Base-by-base conservation (phyloP, 2,113 vertebrate genomes). In the Sciurus niger region DNA sequence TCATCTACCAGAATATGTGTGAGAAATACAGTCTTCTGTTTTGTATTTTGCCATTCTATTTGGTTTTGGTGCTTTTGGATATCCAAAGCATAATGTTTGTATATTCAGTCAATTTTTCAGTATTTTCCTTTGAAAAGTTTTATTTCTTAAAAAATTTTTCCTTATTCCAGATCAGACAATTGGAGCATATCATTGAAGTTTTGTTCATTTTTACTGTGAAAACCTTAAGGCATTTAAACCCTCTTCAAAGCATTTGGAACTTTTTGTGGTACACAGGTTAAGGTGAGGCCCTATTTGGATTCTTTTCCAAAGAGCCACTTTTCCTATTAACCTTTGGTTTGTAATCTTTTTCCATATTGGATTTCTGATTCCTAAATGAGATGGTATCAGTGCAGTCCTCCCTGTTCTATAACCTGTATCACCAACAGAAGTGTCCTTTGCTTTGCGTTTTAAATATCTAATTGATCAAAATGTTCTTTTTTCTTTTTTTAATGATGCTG, bases 371-470 rank as follows among this genome's bases (percentile, higher is more conserved):
- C 22, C 25, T 90, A 14, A 18, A 53, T 48, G 40, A 18, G 48
- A 72, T 3, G 24, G 3, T 85, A 2, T 53, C 18, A 77, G 20
- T 77, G 25, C n/a, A 25, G 6, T 65, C 34, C 43, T 63, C 28
- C 48, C 58, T 43, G 16, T 8, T 89, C 60, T 65, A 16, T 51
- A 51, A 22, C 22, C 25, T 68, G 3, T 65, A 58, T 20, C 4
- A 25, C 20, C 20, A 30, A 24, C 18, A 3, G 12, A 53, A 25
- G 65, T 17, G 4, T 89, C 74, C 53, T 32, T 91, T 84, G 63
- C 46, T 84, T 86, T 86, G 40, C 84, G 34, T 84, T 93, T 88
- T 67, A 60, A 93, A 72, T 72, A 79, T 46, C 68, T 79, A 63
- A 18, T 87, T 65, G 63, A 10, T 72, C 24, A 63, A 13, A 86